phyloP scores from a whole-genome alignment of 1,140 invertebrate genomes.

The Apis florea region DNA sequence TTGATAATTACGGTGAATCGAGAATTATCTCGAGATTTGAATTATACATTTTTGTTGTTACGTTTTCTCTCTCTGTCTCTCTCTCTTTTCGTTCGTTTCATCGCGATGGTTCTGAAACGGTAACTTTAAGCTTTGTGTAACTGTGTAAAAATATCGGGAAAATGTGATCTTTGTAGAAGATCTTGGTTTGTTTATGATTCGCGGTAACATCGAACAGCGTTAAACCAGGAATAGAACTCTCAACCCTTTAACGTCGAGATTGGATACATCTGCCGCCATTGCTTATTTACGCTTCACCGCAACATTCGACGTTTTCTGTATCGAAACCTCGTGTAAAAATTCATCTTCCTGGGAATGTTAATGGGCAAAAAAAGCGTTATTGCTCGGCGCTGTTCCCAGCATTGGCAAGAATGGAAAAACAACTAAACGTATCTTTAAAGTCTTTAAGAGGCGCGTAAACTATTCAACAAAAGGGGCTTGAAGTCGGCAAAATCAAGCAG shows the following conservation, averaged over 20 bases:
- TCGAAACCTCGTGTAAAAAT: background rate
- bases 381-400: no score
- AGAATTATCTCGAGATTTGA: no score
- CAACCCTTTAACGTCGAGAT: background rate
- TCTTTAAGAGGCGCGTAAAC: background rate
- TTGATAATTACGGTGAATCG: no score
- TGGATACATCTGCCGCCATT: background rate
- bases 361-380: background rate
- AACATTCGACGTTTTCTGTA: background rate
- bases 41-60: no score
- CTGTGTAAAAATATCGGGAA: background rate
- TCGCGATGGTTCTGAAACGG: no score
- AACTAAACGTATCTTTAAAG: background rate
- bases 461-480: slow-evolving; percentile 2
- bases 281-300: background rate
- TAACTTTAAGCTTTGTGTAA: no score
- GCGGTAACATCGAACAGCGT: background rate
- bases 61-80: no score
- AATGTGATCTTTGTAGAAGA: background rate
- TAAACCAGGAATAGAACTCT: background rate
- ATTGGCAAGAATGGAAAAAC: background rate
- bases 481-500: background rate
- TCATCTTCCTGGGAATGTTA: background rate
- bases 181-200: background rate
- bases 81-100: no score